Base-by-base conservation (phyloP, 2,888 invertebrate species). In the Polymixis flavicincta region DNA sequence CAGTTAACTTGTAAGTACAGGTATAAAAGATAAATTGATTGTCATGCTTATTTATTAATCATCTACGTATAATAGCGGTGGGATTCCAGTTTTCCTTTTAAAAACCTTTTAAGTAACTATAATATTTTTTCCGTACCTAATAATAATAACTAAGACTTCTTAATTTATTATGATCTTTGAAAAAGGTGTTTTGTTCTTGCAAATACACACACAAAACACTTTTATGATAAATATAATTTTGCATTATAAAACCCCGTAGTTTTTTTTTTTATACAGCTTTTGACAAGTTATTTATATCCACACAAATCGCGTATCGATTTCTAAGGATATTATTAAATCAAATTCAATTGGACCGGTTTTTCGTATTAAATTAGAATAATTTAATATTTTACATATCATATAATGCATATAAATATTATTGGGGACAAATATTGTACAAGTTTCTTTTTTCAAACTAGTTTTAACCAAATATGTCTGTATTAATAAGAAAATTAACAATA, bases 21-120 rank as follows among this genome's bases (percentile, higher is more conserved):
- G 13, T 59, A 32, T 66, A 13, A 48, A 71, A 14, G 17, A 55
- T 69, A 63, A 48, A 76, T 77, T 84, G 59, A 84, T 86, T 82
- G 61, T 32, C 25, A 32, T 76, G 37, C 37, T 71, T 60, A 37
- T 79, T 72, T 77, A 72, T 74, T 83, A 45, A 76, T 68, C 54
- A 63, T 22, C 5, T n/a, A 65, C n/a, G n/a, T n/a, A n/a, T n/a
- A 7, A 2, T 19, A n/a, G 11, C 6, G 37, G n/a, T 19, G n/a
- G 13, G 6, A 9, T 22, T 28, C 11, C 11, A 45, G 42, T 13
- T 45, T 45, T 45, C 13, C 11, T 45, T 9, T 37, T 37, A 37
- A 37, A 37, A 37, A 37, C 37, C 37, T 37, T 37, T 37, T 37
- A 37, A 37, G 37, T 32, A 32, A 32, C 32, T 42, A 42, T 9